Evolutionary conservation across 64 coral and sea anemone genomes (phyloP), one percentile per base, ranked within the genome.

Genomic region (Astreopora myriophthalma): DNA sequence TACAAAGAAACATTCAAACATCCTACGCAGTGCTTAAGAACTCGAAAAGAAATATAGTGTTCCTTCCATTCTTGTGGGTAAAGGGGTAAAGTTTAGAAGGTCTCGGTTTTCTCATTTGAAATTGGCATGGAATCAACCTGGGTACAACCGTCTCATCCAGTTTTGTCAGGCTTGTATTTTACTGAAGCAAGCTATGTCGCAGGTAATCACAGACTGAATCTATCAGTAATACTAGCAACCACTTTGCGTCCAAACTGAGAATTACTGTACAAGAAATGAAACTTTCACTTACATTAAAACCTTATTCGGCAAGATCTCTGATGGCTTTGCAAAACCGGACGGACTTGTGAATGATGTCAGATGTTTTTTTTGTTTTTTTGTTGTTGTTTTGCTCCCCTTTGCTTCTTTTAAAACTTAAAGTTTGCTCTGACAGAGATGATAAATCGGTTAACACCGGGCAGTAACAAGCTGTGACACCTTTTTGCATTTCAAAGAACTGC

Each of bases 401-500:
- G 22, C 20, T 35, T 65, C 48, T 5, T 38, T 38, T 35, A 60
- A 61, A 83, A 37, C 19, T 34, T 63, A 35, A 26, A 64, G 55
- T 83, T 64, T 83, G 57, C 14, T 83, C 19, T 83, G 30, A 57
- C 57, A 36, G 57, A 20, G 61, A 63, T 65, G 61, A 64, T 83
- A 83, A 64, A 83, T 64, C 61, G 61, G 79, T 83, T 83, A 64
- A 83, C 79, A 83, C 55, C 57, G 31, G 22, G 79, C 22, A 63
- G 79, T 83, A 83, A 83, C 79, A 64, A 83, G 22, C 33, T 35
- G 61, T 83, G 13, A 22, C 79, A 65, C 70, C 23, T 38, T 80
- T 83, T 83, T 83, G 79, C 79, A 83, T 83, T 83, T 83, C 55
- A 83, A 83, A 64, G 22, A 57, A 65, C 20, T 36, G 17, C 79